Conservation (phyloP, 2,888 invertebrate genomes). For the Junonia oenone region DNA sequence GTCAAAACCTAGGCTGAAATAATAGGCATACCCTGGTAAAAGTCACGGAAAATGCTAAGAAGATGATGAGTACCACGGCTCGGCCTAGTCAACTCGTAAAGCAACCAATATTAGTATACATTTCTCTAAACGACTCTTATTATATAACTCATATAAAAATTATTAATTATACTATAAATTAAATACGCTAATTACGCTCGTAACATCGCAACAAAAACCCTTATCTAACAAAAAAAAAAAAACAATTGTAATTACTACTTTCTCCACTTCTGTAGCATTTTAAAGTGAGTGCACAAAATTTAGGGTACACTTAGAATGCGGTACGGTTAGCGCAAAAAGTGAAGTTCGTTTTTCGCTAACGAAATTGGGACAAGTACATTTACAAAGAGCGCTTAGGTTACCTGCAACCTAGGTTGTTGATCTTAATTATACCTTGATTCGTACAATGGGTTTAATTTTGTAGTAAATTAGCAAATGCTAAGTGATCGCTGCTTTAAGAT, state of each 20-base stretch:
- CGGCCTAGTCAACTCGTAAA: too few relatives aligned
- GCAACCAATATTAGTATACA: too few relatives aligned
- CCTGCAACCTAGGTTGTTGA: not conserved
- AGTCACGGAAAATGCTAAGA: too few relatives aligned
- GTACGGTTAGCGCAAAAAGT: not conserved
- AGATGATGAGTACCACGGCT: too few relatives aligned
- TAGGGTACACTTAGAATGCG: slow-evolving; percentile 1
- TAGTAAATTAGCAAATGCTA: not conserved
- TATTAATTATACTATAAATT: too few relatives aligned
- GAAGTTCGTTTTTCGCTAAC: slow-evolving; percentile 1
- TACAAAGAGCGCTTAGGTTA: not conserved
- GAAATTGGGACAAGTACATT: not conserved
- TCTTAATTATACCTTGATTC: not conserved
- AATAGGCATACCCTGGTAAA: too few relatives aligned
- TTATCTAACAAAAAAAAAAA: not conserved
- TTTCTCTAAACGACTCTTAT: too few relatives aligned
- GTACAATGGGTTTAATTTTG: not conserved
- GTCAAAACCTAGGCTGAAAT: too few relatives aligned
- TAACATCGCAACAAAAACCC: not conserved
- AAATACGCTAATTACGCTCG: too few relatives aligned
- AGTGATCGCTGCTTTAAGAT: too few relatives aligned
- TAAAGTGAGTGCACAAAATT: not conserved
- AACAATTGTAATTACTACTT: not conserved
- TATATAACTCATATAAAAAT: too few relatives aligned
- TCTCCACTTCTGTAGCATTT: not conserved